Base-by-base conservation (phyloP, 2,797 vertebrate genomes). In the Sarcoramphus papa region DNA sequence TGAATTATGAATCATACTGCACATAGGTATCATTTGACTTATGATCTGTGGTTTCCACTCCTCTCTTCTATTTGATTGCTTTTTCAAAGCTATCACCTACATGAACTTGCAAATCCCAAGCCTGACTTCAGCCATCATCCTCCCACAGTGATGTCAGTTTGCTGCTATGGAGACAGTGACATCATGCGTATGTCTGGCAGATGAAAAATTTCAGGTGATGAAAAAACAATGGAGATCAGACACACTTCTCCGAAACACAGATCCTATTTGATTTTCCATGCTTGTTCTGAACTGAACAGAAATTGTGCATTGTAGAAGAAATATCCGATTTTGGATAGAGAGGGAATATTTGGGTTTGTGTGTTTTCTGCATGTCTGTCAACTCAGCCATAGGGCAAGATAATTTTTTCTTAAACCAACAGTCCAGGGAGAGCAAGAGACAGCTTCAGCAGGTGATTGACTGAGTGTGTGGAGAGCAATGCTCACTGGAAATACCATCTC, bases 241-340 rank as follows among this genome's bases (percentile, higher is more conserved):
- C 30, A 28, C 30, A 21, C 12, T 64, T 41, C 45, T 43, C 4
- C 0, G 4, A 54, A 53, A 13, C 13, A 4, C 35, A 25, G 60
- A 75, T 91, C 48, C 73, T 92, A 91, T 92, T 94, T 92, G 91
- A 57, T 77, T 97, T 97, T 94, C 94, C 91, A 3, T 24, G n/a
- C n/a, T 8, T 12, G 19, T 59, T 65, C 69, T 41, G 2, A 11
- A 51, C 31, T 21, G 13, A 65, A 2, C 7, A 23, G 68, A 74
- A 79, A 74, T 9, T 18, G 45, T 13, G 40, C 51, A 3, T 5
- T 21, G 30, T 2, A 2, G 33, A 9, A 30, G 47, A 74, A 80
- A 82, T 30, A 9, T 57, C 13, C 4, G 22, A 10, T 54, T 74
- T 54, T 1, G 1, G 14, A 33, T 22, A 70, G 22, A 43, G 33